phyloP scores from a whole-genome alignment of 2,113 vertebrate species.

The Oxygymnocypris stewartii region DNA sequence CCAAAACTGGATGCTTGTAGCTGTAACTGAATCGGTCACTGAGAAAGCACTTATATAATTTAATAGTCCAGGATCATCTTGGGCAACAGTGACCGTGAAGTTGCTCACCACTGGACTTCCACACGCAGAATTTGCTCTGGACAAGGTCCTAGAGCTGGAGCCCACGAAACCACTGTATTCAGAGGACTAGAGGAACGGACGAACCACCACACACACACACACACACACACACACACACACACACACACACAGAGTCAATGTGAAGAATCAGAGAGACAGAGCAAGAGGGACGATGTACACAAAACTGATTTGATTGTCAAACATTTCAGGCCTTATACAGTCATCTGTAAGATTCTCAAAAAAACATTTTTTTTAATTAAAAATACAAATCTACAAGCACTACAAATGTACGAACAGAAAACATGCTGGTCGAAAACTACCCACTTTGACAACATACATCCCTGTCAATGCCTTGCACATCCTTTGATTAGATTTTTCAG shows the following conservation, averaged over 20 bases:
- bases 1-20: not conserved
- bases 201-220: too few relatives aligned
- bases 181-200: conserved; percentile 74
- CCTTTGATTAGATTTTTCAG: not conserved
- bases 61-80: not conserved
- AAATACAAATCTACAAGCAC: not conserved
- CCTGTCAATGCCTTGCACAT: not conserved
- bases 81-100: not conserved
- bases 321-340: not conserved
- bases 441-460: too few relatives aligned
- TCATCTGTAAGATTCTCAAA: not conserved
- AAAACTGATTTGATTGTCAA: not conserved
- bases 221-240: too few relatives aligned
- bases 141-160: conserved; percentile 87
- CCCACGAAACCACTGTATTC: conserved; percentile 84
- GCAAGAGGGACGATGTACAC: not conserved
- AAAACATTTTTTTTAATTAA: too few relatives aligned
- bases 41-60: not conserved
- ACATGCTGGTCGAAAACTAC: not conserved
- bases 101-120: conserved; percentile 96
- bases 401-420: not conserved
- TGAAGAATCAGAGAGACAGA: not conserved
- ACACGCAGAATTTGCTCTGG: conserved; percentile 88
- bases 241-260: not conserved
- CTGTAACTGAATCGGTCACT: not conserved